These are phyloP conservation scores for Lagocephalus sceleratus DNA, from an alignment of 2,797 vertebrate genomes.

Conservation along the genomic window DNA sequence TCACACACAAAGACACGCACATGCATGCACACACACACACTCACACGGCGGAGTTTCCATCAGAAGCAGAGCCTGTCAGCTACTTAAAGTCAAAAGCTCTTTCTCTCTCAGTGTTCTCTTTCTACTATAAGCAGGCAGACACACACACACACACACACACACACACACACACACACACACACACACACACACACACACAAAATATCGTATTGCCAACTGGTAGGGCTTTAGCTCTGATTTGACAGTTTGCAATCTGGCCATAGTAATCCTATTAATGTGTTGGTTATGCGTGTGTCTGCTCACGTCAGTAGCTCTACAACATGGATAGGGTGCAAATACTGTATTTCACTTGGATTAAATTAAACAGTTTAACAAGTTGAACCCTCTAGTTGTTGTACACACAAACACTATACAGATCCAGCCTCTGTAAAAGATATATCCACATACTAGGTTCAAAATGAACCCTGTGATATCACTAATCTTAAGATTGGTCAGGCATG, in stretches of 20 bases:
- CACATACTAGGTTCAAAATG: too few relatives aligned
- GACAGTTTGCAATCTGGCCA: constrained; percentile 70
- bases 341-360: too few relatives aligned
- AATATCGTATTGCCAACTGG: constrained; percentile 37
- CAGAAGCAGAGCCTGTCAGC: constrained; percentile 44
- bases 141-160: constrained; percentile 24
- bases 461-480: too few relatives aligned
- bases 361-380: too few relatives aligned
- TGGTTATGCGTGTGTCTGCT: constrained; percentile 25
- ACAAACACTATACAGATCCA: too few relatives aligned
- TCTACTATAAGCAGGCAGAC: constrained; percentile 13
- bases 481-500: too few relatives aligned
- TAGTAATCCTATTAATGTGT: constrained; percentile 71
- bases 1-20: constrained; percentile 13
- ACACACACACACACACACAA: constrained; percentile 21
- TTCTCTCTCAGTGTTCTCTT: constrained; percentile 36
- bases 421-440: too few relatives aligned
- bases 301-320: too few relatives aligned
- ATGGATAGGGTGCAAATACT: too few relatives aligned
- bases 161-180: constrained; percentile 21
- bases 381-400: too few relatives aligned
- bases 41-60: constrained; percentile 45
- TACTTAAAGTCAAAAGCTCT: constrained; percentile 46
- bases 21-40: background rate
- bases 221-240: constrained; percentile 66